Conservation (phyloP, 2,888 invertebrate species). For the Pachliopta kotzebuea region DNA sequence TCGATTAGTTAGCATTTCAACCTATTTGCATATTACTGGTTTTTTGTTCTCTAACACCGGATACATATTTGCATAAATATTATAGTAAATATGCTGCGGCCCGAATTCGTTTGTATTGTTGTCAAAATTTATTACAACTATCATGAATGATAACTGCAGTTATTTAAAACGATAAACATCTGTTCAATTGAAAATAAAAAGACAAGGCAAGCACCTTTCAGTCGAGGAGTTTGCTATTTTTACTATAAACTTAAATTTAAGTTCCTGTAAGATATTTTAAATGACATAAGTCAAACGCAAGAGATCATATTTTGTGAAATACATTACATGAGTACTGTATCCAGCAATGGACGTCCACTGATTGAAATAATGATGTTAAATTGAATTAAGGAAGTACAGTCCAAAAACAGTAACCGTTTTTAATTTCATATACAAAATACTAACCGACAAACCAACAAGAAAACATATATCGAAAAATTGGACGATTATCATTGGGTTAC, state of each 20-base stretch:
- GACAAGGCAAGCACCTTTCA: too few species aligned
- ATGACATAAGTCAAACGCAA: too few species aligned
- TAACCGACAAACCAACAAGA: background rate
- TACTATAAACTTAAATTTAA: background rate
- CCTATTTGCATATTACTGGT: background rate
- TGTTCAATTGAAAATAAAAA: too few species aligned
- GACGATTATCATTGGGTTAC: constrained; percentile 1
- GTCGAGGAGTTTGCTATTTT: background rate
- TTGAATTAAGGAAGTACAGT: background rate
- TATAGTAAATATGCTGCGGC: background rate
- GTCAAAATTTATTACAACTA: background rate
- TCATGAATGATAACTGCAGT: too few species aligned
- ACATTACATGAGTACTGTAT: too few species aligned
- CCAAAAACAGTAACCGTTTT: background rate
- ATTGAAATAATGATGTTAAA: background rate
- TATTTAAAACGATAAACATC: too few species aligned
- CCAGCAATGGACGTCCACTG: too few species aligned
- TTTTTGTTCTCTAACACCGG: background rate
- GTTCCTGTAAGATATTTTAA: background rate
- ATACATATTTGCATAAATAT: background rate
- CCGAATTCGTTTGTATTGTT: background rate
- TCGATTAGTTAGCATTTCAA: background rate
- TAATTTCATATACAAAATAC: background rate
- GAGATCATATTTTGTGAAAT: too few species aligned
- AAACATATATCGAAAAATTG: background rate